A percentile compares a stretch with the other conserved stretches of the same genome.
These are phyloP conservation scores for Falco cherrug DNA, from an alignment of 2,797 vertebrate species.

Conservation along the genomic window DNA sequence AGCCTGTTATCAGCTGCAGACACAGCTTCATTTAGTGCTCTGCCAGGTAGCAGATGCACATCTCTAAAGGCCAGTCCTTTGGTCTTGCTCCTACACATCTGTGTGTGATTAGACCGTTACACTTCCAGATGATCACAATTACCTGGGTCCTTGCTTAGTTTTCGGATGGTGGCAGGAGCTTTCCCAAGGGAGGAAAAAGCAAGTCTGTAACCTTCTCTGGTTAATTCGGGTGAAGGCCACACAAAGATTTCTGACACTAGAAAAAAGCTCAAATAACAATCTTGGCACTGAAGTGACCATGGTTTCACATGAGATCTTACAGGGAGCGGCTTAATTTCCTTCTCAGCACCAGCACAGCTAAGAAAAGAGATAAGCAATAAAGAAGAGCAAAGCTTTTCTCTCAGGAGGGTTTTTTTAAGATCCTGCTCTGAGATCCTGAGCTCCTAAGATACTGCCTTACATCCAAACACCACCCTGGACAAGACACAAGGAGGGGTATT, in stretches of 20 bases:
- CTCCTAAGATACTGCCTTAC: neutral
- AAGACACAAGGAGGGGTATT: neutral
- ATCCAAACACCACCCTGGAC: neutral
- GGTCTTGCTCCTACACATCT: neutral
- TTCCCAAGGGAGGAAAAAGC: neutral
- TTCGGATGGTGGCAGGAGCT: neutral
- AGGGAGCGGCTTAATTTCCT: slow-evolving; percentile 27
- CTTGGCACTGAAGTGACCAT: neutral
- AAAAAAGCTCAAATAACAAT: neutral
- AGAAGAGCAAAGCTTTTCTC: slow-evolving; percentile 30
- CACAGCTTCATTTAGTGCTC: neutral
- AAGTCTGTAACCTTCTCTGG: neutral
- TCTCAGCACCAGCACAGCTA: neutral
- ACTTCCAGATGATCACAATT: slow-evolving; percentile 14
- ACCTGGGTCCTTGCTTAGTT: neutral
- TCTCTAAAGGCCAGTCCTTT: neutral
- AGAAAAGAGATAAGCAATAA: slow-evolving; percentile 23
- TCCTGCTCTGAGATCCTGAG: neutral
- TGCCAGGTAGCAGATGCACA: neutral
- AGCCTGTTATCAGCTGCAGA: neutral
- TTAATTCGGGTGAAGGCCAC: neutral
- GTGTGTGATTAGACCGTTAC: neutral
- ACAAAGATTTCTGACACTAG: neutral
- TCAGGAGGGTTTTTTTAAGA: neutral
- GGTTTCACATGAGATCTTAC: neutral